phyloP scores from a whole-genome alignment of 2,113 vertebrate species.

The Hydropotes inermis region DNA sequence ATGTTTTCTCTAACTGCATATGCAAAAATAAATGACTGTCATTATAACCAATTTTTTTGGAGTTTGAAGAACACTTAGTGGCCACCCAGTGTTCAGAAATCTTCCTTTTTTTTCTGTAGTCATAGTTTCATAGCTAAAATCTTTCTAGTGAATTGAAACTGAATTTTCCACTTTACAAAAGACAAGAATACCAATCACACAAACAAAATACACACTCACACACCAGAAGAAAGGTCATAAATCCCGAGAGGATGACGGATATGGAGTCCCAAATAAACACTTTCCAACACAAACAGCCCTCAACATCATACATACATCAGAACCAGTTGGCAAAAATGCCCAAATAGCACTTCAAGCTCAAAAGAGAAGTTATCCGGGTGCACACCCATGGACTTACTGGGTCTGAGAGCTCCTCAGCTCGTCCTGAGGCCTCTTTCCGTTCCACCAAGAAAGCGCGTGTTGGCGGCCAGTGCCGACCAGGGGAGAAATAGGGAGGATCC shows the following conservation, averaged over 20 bases:
- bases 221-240: neutral
- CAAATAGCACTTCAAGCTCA: neutral
- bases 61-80: neutral
- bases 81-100: neutral
- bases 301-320: neutral
- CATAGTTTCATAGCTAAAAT: neutral
- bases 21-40: neutral
- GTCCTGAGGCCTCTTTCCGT: neutral
- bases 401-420: neutral
- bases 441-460: neutral
- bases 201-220: neutral
- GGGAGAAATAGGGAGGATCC: neutral
- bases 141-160: neutral
- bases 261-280: neutral
- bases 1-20: neutral
- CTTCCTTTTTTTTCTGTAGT: neutral
- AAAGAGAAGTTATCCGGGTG: neutral
- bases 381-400: neutral
- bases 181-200: neutral
- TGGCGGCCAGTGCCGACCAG: neutral
- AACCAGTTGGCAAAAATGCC: neutral
- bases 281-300: neutral
- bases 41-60: neutral
- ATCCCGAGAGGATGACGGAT: neutral
- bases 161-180: neutral